Percentiles rank a stretch among this genome's conserved stretches.
phyloP scores from a whole-genome alignment of 2,888 invertebrate genomes.

The Pheosia tremula region DNA sequence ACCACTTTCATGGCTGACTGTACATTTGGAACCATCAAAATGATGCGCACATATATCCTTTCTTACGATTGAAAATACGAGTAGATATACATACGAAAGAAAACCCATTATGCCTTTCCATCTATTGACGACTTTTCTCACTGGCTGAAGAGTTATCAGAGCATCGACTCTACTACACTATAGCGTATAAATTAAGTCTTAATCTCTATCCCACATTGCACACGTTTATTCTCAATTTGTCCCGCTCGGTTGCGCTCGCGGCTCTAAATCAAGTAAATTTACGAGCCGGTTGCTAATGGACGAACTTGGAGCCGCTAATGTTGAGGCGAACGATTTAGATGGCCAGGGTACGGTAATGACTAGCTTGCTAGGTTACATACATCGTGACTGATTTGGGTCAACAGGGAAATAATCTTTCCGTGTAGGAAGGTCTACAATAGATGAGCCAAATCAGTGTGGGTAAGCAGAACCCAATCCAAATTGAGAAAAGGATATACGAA shows the following conservation, averaged over 20 bases:
- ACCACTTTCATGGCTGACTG: no score
- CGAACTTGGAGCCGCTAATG: conserved; percentile 4
- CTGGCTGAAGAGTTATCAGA: no score
- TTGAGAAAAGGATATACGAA: no score
- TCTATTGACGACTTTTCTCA: no score
- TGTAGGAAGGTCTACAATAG: background rate
- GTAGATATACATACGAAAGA: no score
- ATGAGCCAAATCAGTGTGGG: background rate
- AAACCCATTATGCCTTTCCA: no score
- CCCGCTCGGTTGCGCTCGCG: conserved; percentile 1
- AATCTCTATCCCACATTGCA: background rate
- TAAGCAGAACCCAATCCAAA: no score
- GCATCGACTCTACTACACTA: no score
- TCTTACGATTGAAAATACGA: no score
- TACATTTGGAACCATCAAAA: no score
- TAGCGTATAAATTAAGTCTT: background rate
- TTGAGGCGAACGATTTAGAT: background rate
- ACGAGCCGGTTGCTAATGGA: conserved; percentile 4
- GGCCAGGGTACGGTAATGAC: conserved; percentile 8
- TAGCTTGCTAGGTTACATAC: conserved; percentile 6
- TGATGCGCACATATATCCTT: no score
- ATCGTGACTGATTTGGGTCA: background rate
- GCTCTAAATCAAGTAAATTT: conserved; percentile 5
- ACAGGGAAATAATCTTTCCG: background rate
- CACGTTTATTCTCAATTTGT: conserved; percentile 3